Evolutionary conservation across 2,113 vertebrate species (phyloP).

Genomic region (Bostrychus sinensis): DNA sequence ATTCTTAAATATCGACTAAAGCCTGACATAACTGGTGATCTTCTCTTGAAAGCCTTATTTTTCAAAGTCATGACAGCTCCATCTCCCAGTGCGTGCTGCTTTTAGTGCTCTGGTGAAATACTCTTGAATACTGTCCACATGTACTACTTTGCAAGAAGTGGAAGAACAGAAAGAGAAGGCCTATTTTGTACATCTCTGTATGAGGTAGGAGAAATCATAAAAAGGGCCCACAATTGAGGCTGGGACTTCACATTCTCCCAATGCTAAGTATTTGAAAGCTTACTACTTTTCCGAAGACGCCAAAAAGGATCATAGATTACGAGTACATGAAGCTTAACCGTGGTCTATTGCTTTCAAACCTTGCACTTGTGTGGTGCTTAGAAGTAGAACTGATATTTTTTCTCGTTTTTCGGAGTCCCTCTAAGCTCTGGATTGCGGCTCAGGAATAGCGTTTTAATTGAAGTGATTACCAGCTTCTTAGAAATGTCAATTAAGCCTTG

Average conservation of each 20-base stretch:
- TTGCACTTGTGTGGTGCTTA: too few species aligned
- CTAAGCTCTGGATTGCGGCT: constrained; percentile 24
- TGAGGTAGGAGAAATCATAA: constrained; percentile 38
- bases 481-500: constrained; percentile 70
- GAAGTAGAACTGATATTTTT: too few species aligned
- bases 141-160: not conserved
- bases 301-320: constrained; percentile 33
- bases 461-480: constrained; percentile 55
- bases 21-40: too few species aligned
- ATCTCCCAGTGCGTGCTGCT: constrained; percentile 36
- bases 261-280: constrained; percentile 33
- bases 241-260: constrained; percentile 45
- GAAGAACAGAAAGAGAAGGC: constrained; percentile 21
- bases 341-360: constrained; percentile 23
- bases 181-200: constrained; percentile 32
- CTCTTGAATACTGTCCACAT: too few species aligned
- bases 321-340: constrained; percentile 21
- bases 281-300: not conserved
- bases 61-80: constrained; percentile 28
- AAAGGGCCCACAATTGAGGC: constrained; percentile 53
- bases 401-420: not conserved
- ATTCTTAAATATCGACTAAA: too few species aligned
- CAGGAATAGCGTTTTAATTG: constrained; percentile 61
- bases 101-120: constrained; percentile 38
- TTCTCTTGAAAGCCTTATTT: not conserved